Conservation (phyloP, 92 coral and sea anemone genomes). For the Palythoa grandis region DNA sequence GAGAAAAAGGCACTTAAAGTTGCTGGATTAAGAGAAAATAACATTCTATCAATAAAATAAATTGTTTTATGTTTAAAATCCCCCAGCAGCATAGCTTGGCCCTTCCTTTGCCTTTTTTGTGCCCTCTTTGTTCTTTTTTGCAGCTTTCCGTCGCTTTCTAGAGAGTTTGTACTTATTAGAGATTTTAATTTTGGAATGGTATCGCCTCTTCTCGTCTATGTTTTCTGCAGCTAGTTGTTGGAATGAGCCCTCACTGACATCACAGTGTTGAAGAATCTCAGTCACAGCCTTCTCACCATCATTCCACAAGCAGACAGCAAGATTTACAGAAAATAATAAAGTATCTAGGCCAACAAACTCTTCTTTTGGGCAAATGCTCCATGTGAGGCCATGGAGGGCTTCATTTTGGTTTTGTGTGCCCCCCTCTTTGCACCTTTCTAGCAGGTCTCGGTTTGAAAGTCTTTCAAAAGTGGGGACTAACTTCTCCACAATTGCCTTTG, state of each 20-base stretch:
- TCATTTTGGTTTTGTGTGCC: slow-evolving; percentile 38
- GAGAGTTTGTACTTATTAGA: not conserved
- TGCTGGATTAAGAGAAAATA: not conserved
- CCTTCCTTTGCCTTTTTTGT: slow-evolving; percentile 11
- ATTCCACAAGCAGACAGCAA: slow-evolving; percentile 33
- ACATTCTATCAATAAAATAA: not conserved
- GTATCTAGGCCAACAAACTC: not conserved
- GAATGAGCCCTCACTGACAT: slow-evolving; percentile 13
- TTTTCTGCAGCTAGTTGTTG: slow-evolving; percentile 20
- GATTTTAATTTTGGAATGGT: slow-evolving; percentile 16
- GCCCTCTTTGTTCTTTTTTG: slow-evolving; percentile 9
- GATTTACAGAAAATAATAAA: not conserved
- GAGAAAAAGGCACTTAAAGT: slow-evolving; percentile 16
- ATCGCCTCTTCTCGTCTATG: slow-evolving; percentile 14
- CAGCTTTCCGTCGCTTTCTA: slow-evolving; percentile 28
- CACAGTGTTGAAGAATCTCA: not conserved
- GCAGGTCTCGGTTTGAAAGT: slow-evolving; percentile 15
- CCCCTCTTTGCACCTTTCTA: slow-evolving; percentile 28
- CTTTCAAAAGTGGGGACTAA: not conserved
- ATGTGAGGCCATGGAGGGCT: slow-evolving; percentile 20
- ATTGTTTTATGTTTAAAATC: slow-evolving; percentile 2
- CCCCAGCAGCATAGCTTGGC: slow-evolving; percentile 27
- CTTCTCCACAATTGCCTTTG: not conserved
- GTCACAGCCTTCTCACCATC: slow-evolving; percentile 33
- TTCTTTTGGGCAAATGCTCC: slow-evolving; percentile 22